Evolutionary conservation across 2,888 invertebrate genomes (phyloP).

Genomic region (Nemapogon koenigi): DNA sequence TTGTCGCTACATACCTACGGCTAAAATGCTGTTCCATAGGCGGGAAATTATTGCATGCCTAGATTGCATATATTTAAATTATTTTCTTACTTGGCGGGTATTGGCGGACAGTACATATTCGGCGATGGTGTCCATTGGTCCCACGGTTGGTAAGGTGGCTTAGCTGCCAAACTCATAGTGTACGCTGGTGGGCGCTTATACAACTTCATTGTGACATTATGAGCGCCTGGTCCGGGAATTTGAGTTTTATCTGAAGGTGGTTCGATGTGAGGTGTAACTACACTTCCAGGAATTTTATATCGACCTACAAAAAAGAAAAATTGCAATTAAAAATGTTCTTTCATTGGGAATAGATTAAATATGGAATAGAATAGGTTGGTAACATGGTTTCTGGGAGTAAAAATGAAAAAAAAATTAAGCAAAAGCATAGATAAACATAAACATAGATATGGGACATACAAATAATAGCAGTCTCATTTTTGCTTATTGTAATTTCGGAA

Average conservation of each 20-base stretch:
- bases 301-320: constrained; percentile 21
- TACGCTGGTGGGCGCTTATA: constrained; percentile 35
- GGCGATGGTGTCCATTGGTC: constrained; percentile 48
- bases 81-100: constrained; percentile 30
- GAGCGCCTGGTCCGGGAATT: constrained; percentile 35
- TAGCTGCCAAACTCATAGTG: constrained; percentile 27
- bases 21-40: too few species aligned
- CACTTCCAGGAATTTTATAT: constrained; percentile 29
- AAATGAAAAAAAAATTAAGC: too few species aligned
- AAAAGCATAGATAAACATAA: too few species aligned
- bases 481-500: too few species aligned
- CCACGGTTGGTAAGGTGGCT: constrained; percentile 30
- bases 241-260: constrained; percentile 19
- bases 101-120: constrained; percentile 43
- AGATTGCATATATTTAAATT: too few species aligned
- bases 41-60: too few species aligned
- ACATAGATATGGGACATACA: too few species aligned
- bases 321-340: constrained; percentile 10
- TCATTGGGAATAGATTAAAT: constrained; percentile 13
- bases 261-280: constrained; percentile 27
- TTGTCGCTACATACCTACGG: too few species aligned
- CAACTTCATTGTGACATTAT: constrained; percentile 24
- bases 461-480: too few species aligned
- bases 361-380: too few species aligned
- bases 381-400: too few species aligned